phyloP scores from a whole-genome alignment of 2,888 invertebrate genomes.

The Esperia sulphurella region DNA sequence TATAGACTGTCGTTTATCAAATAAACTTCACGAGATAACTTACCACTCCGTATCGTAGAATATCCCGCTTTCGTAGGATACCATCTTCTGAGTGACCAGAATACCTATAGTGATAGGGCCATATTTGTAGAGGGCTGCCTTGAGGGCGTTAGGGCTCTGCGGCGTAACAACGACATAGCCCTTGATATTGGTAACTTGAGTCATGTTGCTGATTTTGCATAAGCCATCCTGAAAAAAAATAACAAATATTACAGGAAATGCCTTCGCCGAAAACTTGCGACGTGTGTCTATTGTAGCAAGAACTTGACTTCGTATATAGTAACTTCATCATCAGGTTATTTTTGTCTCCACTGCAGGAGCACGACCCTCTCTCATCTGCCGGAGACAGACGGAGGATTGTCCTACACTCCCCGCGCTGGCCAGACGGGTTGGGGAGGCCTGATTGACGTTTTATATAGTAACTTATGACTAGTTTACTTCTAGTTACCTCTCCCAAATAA shows the following conservation, averaged over 20 bases:
- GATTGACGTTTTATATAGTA: too few relatives aligned
- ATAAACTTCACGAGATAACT: neutral
- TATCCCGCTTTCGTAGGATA: constrained; percentile 8
- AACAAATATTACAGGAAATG: neutral
- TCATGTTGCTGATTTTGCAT: constrained; percentile 10
- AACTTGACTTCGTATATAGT: too few relatives aligned
- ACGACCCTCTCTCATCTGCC: too few relatives aligned
- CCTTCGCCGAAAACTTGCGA: neutral
- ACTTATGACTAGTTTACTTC: too few relatives aligned
- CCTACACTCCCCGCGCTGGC: too few relatives aligned
- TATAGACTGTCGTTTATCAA: too few relatives aligned
- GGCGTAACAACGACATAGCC: constrained; percentile 11
- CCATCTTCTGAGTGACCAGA: neutral
- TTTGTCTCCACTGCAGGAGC: too few relatives aligned
- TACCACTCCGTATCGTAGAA: constrained; percentile 10
- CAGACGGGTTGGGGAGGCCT: too few relatives aligned
- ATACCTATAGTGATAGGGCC: constrained; percentile 9
- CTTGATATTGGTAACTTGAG: constrained; percentile 7
- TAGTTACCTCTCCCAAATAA: constrained; percentile 11
- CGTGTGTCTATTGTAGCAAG: too few relatives aligned
- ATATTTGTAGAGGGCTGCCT: constrained; percentile 11
- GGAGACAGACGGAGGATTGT: too few relatives aligned
- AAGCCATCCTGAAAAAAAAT: constrained; percentile 15
- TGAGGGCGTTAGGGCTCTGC: constrained; percentile 9
- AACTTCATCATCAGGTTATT: too few relatives aligned